These are phyloP conservation scores for Parauchenoglanis punctatus DNA, from an alignment of 2,797 vertebrate genomes.

Conservation along the genomic window DNA sequence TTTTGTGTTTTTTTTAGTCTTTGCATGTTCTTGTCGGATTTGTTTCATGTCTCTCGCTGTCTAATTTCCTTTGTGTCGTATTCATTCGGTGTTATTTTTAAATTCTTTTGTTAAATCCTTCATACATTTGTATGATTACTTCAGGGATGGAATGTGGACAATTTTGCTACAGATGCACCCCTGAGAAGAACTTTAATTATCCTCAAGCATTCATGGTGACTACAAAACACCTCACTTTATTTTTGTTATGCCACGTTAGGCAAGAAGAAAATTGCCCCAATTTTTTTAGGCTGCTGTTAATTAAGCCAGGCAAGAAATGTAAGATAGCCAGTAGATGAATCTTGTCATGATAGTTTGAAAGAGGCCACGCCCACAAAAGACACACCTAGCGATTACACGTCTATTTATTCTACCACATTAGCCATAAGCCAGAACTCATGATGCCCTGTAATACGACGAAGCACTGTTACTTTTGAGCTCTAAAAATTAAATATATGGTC, in stretches of 20 bases:
- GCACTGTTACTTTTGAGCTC: not conserved
- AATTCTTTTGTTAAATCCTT: not conserved
- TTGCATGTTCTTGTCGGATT: not conserved
- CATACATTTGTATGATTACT: not conserved
- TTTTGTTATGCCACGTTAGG: too few species aligned
- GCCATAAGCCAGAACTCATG: not conserved
- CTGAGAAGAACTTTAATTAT: not conserved
- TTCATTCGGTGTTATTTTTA: not conserved
- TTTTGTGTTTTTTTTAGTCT: not conserved
- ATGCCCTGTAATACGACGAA: not conserved
- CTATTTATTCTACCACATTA: not conserved
- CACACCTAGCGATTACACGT: not conserved
- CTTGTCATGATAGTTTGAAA: too few species aligned
- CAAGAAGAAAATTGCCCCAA: too few species aligned
- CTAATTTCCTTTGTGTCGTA: not conserved
- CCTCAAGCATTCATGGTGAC: not conserved
- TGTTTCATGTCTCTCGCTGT: not conserved
- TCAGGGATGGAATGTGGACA: not conserved
- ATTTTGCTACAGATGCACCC: not conserved
- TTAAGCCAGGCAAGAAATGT: too few species aligned
- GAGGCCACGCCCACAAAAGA: too few species aligned
- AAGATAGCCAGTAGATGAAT: too few species aligned
- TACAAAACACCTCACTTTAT: not conserved
- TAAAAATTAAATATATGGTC: not conserved
- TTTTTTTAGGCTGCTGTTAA: too few species aligned